Percentiles rank a stretch among this genome's conserved stretches.
Evolutionary conservation across 2,888 invertebrate genomes (phyloP).

Genomic region (Chirona hameri): DNA sequence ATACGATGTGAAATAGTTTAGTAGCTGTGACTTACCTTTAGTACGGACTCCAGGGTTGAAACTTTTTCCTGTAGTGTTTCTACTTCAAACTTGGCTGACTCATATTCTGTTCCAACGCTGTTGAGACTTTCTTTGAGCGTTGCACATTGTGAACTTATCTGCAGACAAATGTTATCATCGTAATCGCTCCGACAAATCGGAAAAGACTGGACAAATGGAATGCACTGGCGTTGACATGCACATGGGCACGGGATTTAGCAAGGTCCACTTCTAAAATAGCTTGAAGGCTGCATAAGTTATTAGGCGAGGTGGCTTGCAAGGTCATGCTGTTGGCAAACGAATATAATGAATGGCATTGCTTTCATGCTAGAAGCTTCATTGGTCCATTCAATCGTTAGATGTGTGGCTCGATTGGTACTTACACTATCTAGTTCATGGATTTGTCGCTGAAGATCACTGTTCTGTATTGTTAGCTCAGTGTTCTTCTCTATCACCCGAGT

Average conservation of each 20-base stretch:
- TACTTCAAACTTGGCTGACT: slow-evolving; percentile 47
- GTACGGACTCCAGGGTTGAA: slow-evolving; percentile 38
- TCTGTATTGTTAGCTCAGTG: slow-evolving; percentile 49
- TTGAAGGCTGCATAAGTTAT: too few species aligned
- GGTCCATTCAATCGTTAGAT: too few species aligned
- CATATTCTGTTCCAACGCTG: slow-evolving; percentile 43
- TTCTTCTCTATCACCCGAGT: slow-evolving; percentile 49
- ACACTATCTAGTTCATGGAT: slow-evolving; percentile 50
- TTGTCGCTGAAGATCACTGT: slow-evolving; percentile 49
- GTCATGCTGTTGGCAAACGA: too few species aligned
- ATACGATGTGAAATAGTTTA: too few species aligned
- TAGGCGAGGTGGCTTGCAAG: too few species aligned
- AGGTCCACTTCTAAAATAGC: too few species aligned
- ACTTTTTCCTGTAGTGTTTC: slow-evolving; percentile 46
- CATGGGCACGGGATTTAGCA: too few species aligned
- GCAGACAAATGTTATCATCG: background rate
- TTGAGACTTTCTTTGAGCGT: slow-evolving; percentile 42
- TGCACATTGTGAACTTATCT: slow-evolving; percentile 44
- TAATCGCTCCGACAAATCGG: background rate
- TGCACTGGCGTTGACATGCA: too few species aligned
- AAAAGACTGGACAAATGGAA: too few species aligned
- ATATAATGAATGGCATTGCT: too few species aligned
- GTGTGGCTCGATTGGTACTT: slow-evolving; percentile 26
- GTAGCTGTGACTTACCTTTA: slow-evolving; percentile 28
- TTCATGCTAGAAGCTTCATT: too few species aligned